Base-by-base conservation (phyloP, 2,888 invertebrate species). In the Dryobota labecula region DNA sequence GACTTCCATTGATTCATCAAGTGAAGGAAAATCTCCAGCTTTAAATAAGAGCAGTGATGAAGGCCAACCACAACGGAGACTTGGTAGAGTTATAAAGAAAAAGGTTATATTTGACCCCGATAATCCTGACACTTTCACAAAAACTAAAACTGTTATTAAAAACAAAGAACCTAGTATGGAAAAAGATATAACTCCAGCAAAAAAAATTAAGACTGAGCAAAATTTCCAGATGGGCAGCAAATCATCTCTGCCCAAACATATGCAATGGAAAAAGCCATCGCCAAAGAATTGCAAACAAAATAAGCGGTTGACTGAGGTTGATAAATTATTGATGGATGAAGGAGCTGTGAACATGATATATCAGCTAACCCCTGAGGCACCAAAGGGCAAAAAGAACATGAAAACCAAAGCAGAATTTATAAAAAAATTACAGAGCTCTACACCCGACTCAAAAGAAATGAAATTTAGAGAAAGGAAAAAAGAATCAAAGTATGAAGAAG, bases 271-370 rank as follows among this genome's bases (percentile, higher is more conserved):
- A 83, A 96, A 96, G 74, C 95, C 95, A 56, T 90, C 93, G 63
- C 92, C 96, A 86, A 90, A 95, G 90, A 91, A 90, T 89, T 89
- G 82, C 56, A 90, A 94, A 88, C 97, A 97, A 87, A 96, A 96
- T 79, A 96, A 96, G 83, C 96, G 96, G 76, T 92, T 97, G 70
- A 96, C 97, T 30, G 98, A 98, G 94, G 96, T 98, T 66, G 98
- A 98, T 87, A 97, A 96, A 74, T 91, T 98, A 64, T 93, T 98
- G 75, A 98, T 98, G 94, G 98, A 98, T 90, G 98, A 98, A 90
- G 98, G 98, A 1, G 98, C 98, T 5, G 97, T 98, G 2, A 98
- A 98, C 92, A 97, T 98, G 97, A 95, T 98, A 54, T 98, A 98
- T 88, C 97, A 98, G 33, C 96, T 98, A 1, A 98, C 98, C 85